Base-by-base conservation (phyloP, 2,797 vertebrate species). In the Oreochromis mossambicus region DNA sequence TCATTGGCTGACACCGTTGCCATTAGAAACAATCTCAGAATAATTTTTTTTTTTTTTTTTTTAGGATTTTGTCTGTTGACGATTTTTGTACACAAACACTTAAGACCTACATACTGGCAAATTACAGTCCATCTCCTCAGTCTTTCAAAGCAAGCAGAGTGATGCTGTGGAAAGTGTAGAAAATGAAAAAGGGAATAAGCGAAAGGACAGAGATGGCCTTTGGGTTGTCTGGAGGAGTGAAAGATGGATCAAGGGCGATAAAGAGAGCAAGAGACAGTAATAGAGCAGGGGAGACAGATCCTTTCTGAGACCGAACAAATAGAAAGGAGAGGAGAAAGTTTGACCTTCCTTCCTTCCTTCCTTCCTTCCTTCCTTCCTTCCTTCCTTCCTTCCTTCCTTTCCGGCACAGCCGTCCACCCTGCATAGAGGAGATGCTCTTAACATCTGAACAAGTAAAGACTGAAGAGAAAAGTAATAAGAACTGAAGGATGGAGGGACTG, bases 81-180 rank as follows among this genome's bases (percentile, higher is more conserved):
- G 34, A 86, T 87, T 85, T 82, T 86, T 82, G 78, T 63, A 80
- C 80, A 88, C 85, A 94, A 88, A 87, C 86, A 86, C 87, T 91
- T 86, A 8, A 50, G 84, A 90, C 83, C 87, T 86, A 89, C 89
- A 90, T 92, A 9, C 86, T 26, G 21, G 82, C 55, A 91, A 92
- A 92, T 93, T 89, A 88, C 63, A 87, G 82, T 75, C 81, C 19
- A 48, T 86, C 75, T 80, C 66, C 56, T 80, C 29, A 14, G 68
- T 43, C 51, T 82, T 68, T 66, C 32, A 81, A 54, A 83, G 54
- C 68, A 68, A 82, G 14, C 12, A 84, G 63, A 77, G 50, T 2
- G 61, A 54, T 19, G 77, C 50, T 66, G 19, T 7, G 19, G 19
- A 24, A 76, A 61, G 63, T 1, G 15, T 7, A 32, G 75, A 79